Conservation (phyloP, 2,888 invertebrate genomes). For the Eristalis tenax region DNA sequence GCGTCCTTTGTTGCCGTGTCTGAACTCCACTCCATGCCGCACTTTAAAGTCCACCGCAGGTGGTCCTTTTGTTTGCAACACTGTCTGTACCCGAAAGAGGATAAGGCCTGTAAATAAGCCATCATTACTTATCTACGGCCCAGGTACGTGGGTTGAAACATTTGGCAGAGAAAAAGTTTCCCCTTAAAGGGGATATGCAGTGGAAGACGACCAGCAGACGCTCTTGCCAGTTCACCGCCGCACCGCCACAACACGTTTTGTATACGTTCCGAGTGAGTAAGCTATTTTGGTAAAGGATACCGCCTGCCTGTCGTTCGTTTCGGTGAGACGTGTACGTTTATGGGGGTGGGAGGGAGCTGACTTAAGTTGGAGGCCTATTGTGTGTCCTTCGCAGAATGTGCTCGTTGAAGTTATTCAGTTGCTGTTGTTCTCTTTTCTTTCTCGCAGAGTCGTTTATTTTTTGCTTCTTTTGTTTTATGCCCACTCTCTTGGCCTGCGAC, state of each 20-base stretch:
- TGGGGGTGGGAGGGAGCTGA: background rate
- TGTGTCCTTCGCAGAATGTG: background rate
- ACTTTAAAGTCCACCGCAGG: slow-evolving; percentile 16
- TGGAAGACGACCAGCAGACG: background rate
- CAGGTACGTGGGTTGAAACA: slow-evolving; percentile 1
- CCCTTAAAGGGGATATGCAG: background rate
- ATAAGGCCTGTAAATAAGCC: slow-evolving; percentile 20
- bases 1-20: background rate
- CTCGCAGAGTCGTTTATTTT: background rate
- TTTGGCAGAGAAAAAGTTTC: slow-evolving; percentile 18
- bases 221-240: background rate
- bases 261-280: background rate
- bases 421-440: background rate
- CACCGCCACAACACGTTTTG: too few relatives aligned
- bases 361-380: background rate
- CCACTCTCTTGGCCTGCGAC: background rate
- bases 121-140: slow-evolving; percentile 17
- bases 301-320: background rate
- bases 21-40: background rate
- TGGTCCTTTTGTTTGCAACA: slow-evolving; percentile 1
- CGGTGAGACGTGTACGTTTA: background rate
- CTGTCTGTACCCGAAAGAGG: background rate
- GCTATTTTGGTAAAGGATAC: background rate
- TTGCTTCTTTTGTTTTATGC: background rate
- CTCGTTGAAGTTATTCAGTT: background rate